phyloP scores from a whole-genome alignment of 2,888 invertebrate genomes.

The Drosophila koepferae region DNA sequence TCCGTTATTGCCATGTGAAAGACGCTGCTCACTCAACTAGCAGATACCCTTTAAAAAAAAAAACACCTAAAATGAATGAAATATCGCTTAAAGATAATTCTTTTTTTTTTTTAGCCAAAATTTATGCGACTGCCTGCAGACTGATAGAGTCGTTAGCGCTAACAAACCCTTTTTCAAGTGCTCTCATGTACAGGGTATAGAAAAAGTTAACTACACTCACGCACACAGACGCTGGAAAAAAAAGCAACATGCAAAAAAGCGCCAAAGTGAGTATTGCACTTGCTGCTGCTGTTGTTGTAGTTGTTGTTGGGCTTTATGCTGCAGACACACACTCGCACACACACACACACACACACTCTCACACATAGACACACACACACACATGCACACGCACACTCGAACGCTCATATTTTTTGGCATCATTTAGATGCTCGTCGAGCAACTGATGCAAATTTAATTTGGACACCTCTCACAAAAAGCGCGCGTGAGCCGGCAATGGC shows the following conservation, averaged over 20 bases:
- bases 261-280: conserved; percentile 70
- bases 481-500: conserved; percentile 20
- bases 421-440: conserved; percentile 81
- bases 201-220: conserved; percentile 34
- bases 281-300: conserved; percentile 19
- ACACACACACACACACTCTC: conserved; percentile 15
- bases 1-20: not conserved
- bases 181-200: conserved; percentile 27
- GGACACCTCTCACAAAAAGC: conserved; percentile 77
- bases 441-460: conserved; percentile 82
- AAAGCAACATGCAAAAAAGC: conserved; percentile 64
- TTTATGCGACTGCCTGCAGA: not conserved
- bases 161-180: not conserved
- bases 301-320: conserved; percentile 53
- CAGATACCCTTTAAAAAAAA: conserved; percentile 14
- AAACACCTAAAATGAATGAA: not conserved
- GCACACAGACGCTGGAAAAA: conserved; percentile 1
- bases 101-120: not conserved
- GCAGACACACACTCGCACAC: conserved; percentile 33
- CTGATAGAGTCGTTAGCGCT: not conserved
- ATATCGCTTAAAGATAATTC: not conserved
- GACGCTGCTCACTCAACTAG: not conserved
- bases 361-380: conserved; percentile 10
- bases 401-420: conserved; percentile 70
- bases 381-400: conserved; percentile 21